Conservation (phyloP, 2,113 vertebrate species). For the Syngnathus floridae region DNA sequence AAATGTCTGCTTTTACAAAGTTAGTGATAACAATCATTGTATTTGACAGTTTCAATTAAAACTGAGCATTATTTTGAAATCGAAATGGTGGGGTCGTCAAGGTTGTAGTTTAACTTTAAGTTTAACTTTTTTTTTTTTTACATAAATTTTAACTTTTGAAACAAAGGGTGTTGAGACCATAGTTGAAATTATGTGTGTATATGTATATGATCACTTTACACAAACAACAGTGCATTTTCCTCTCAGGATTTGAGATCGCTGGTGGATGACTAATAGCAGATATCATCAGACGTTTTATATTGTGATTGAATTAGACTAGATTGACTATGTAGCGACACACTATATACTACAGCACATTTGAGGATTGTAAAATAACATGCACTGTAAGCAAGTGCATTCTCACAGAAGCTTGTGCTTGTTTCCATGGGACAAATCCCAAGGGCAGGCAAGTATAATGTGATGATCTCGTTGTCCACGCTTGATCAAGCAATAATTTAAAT, state of each 20-base stretch:
- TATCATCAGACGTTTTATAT: conserved; percentile 37
- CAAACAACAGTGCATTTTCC: conserved; percentile 32
- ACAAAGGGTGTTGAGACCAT: conserved; percentile 1
- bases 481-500: conserved; percentile 49
- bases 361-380: conserved; percentile 42
- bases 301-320: conserved; percentile 40
- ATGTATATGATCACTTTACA: conserved; percentile 18
- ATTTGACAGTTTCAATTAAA: neutral
- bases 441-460: conserved; percentile 17
- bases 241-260: conserved; percentile 54
- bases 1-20: neutral
- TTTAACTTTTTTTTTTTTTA: neutral
- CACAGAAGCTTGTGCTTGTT: conserved; percentile 38
- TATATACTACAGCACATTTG: conserved; percentile 19
- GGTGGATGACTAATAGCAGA: conserved; percentile 17
- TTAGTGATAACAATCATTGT: neutral
- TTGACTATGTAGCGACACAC: conserved; percentile 6
- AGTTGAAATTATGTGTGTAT: conserved; percentile 5
- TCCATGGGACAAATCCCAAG: conserved; percentile 19
- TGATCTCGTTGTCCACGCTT: conserved; percentile 34
- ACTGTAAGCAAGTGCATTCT: conserved; percentile 43
- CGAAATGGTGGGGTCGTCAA: neutral
- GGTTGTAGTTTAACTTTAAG: neutral
- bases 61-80: neutral
- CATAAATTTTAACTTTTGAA: conserved; percentile 4